Base-by-base conservation (phyloP, 1,140 invertebrate species). In the Eurosta solidaginis region DNA sequence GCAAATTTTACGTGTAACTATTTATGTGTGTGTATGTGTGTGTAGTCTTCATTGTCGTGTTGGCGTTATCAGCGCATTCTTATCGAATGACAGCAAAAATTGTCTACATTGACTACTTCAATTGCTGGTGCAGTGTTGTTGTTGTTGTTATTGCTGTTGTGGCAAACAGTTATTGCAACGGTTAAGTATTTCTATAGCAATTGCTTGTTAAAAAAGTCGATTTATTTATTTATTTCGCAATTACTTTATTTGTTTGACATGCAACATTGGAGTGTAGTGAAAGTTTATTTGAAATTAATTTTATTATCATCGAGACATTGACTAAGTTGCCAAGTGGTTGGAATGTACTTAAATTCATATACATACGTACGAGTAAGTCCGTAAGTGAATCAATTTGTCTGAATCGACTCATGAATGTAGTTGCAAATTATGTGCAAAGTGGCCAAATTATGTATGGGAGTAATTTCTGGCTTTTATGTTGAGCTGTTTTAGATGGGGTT, bases 61-160 rank as follows among this genome's bases (percentile, higher is more conserved):
- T 54, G 59, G 59, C 22, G 59, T 42, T 68, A 68, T 68, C 59
- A 68, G 59, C 33, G 59, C 59, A 68, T 68, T 68, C 59, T 68
- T 68, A 68, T 68, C 59, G 59, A 68, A 68, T 68, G 59, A 40
- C 59, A 68, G 59, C 59, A 7, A 68, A 68, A 68, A 68, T 68
- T 68, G 33, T 40, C 59, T 68, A 22, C 59, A 68, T 68, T 42
- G 59, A 68, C 29, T 68, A 22, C 14, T 40, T 40, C 59, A 68
- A 68, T 68, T 68, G 59, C 33, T 40, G 59, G 9, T 20, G 50
- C 22, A 33, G n/a, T 20, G n/a, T n/a, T n/a, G n/a, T n/a, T n/a
- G n/a, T n/a, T n/a, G n/a, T n/a, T n/a, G n/a, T n/a, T n/a, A n/a
- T n/a, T n/a, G n/a, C n/a, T n/a, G n/a, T n/a, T n/a, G n/a, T n/a